Percentiles rank a stretch among this genome's conserved stretches.
phyloP scores from a whole-genome alignment of 2,113 vertebrate genomes.

The Apaloderma vittatum region DNA sequence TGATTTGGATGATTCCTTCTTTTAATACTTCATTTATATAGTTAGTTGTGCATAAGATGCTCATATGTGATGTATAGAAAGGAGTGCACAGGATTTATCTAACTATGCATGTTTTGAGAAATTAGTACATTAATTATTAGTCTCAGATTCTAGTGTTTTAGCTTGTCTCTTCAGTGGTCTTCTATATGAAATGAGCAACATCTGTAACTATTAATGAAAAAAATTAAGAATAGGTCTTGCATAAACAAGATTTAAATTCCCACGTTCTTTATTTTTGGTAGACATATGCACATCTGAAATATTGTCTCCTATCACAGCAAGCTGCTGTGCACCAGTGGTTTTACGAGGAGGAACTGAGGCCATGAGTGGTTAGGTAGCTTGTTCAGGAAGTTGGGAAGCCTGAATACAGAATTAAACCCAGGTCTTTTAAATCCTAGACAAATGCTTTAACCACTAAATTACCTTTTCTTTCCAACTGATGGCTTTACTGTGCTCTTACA shows the following conservation, averaged over 20 bases:
- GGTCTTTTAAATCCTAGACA: not conserved
- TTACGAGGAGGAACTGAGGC: not conserved
- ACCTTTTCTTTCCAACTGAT: not conserved
- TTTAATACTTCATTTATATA: not conserved
- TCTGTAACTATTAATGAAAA: not conserved
- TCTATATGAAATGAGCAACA: not conserved
- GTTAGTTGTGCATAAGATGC: not conserved
- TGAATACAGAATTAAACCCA: not conserved
- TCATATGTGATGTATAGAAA: not conserved
- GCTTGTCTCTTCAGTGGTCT: not conserved
- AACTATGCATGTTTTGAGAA: not conserved
- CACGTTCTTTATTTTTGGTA: not conserved
- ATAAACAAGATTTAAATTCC: not conserved
- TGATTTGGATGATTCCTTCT: not conserved
- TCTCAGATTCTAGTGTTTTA: not conserved
- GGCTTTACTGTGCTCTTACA: not conserved
- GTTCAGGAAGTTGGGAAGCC: not conserved
- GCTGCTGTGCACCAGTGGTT: not conserved
- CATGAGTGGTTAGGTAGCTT: not conserved
- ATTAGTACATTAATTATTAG: not conserved
- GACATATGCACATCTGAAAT: not conserved
- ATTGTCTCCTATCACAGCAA: not conserved
- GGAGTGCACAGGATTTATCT: not conserved
- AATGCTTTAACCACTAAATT: not conserved
- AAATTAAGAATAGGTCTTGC: not conserved